Base-by-base conservation (phyloP, 2,113 vertebrate species). In the Onychostruthus taczanowskii region DNA sequence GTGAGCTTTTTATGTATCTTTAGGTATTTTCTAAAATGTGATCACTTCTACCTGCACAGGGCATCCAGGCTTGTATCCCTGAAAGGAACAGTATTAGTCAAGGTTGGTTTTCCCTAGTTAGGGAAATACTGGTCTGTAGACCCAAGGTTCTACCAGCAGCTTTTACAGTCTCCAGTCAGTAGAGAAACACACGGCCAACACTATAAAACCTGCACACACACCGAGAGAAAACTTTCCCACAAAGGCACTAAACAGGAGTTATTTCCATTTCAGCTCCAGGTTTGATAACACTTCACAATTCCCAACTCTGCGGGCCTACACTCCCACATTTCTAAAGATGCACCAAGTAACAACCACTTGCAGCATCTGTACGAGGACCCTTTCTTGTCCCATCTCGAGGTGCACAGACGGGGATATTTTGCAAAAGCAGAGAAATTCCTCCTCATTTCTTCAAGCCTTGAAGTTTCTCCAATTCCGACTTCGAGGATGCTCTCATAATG, bases 401-500 rank as follows among this genome's bases (percentile, higher is more conserved):
- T 3, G 44, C 20, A 8, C 5, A 47, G 7, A 28, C 28, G 46
- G 1, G 11, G 16, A 44, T 2, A 8, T 28, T 73, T 6, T 0
- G 11, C 49, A 58, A 12, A 64, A 28, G 10, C n/a, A 62, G 0
- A 3, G 24, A 81, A 84, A 72, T 10, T 22, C 43, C 64, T 50
- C 66, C 33, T 72, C 19, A 2, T 47, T 78, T 82, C 80, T 93
- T 68, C 69, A 56, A 55, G 46, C 10, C 52, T 3, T 39, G 10
- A 74, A 50, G 64, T 56, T 77, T 61, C 68, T 78, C 79, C 63
- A 50, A 21, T 39, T 76, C 50, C 4, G n/a, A 63, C 78, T 88
- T 66, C 27, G 63, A 90, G 72, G 96, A 96, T 94, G 94, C 91
- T 95, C 92, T 37, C 67, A 13, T n/a, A 27, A 68, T 69, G 82